Conservation (phyloP, 2,888 invertebrate genomes). For the Theodoxus fluviatilis region DNA sequence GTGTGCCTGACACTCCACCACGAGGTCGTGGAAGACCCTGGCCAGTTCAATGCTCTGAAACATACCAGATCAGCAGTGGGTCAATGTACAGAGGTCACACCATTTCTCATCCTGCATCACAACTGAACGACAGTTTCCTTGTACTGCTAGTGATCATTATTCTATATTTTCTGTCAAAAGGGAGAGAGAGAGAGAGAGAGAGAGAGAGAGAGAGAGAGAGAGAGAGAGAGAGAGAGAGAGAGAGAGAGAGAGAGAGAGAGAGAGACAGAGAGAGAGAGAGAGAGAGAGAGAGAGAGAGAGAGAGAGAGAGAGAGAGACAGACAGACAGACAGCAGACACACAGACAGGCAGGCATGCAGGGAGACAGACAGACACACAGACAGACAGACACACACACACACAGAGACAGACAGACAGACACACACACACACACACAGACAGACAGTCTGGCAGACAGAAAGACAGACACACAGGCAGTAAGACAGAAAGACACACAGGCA, state of each 20-base stretch:
- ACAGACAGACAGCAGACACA: not conserved
- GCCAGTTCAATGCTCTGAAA: conserved; percentile 50
- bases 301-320: not conserved
- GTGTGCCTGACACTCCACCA: conserved; percentile 68
- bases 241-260: not conserved
- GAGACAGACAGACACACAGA: not conserved
- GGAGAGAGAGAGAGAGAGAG: not conserved
- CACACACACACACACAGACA: not conserved
- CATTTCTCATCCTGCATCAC: too few relatives aligned
- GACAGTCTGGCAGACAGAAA: not conserved
- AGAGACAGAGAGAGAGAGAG: not conserved
- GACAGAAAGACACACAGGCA: not conserved
- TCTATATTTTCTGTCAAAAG: not conserved
- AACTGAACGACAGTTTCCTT: too few relatives aligned
- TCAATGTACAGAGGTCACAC: too few relatives aligned
- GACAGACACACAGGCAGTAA: not conserved
- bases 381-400: not conserved
- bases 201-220: not conserved
- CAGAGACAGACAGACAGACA: not conserved
- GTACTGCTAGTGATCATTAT: too few relatives aligned
- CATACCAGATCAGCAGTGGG: not conserved
- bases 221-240: not conserved
- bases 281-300: not conserved
- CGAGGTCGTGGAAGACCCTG: conserved; percentile 69
- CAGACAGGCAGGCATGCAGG: not conserved